A percentile compares a stretch with the other conserved stretches of the same genome.
Evolutionary conservation across 2,113 vertebrate species (phyloP).

Genomic region (Sinosuthora webbiana): DNA sequence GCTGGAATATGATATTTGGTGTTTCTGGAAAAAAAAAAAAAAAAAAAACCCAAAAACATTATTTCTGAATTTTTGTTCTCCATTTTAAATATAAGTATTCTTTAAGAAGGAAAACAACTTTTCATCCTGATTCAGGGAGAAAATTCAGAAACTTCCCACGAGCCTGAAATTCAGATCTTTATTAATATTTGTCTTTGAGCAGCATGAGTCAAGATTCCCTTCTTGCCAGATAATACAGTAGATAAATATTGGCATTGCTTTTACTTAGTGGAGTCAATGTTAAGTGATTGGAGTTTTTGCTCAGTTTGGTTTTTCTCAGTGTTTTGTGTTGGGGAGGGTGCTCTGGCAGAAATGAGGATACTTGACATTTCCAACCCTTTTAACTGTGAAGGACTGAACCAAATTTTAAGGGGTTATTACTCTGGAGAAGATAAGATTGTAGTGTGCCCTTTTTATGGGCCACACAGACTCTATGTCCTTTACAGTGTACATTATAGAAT

Average conservation of each 20-base stretch:
- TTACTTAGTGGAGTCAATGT: not conserved
- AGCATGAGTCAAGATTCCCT: not conserved
- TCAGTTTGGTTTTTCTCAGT: not conserved
- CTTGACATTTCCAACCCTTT: not conserved
- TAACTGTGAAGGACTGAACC: not conserved
- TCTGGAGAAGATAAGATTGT: not conserved
- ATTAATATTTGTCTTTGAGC: not conserved
- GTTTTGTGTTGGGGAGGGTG: not conserved
- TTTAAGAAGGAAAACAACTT: not conserved
- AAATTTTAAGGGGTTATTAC: not conserved
- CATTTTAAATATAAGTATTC: not conserved
- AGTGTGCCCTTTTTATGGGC: not conserved
- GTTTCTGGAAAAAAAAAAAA: not conserved
- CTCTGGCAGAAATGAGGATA: not conserved
- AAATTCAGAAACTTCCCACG: not conserved
- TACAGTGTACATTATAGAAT: not conserved
- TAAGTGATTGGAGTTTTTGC: not conserved
- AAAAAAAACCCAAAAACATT: accelerated
- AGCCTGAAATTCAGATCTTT: not conserved
- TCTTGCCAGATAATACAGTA: not conserved
- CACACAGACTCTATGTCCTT: not conserved
- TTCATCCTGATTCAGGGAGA: not conserved
- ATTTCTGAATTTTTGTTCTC: not conserved
- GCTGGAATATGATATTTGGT: not conserved
- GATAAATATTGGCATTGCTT: not conserved